phyloP scores from a whole-genome alignment of 1,140 invertebrate species.

The Temnothorax longispinosus region DNA sequence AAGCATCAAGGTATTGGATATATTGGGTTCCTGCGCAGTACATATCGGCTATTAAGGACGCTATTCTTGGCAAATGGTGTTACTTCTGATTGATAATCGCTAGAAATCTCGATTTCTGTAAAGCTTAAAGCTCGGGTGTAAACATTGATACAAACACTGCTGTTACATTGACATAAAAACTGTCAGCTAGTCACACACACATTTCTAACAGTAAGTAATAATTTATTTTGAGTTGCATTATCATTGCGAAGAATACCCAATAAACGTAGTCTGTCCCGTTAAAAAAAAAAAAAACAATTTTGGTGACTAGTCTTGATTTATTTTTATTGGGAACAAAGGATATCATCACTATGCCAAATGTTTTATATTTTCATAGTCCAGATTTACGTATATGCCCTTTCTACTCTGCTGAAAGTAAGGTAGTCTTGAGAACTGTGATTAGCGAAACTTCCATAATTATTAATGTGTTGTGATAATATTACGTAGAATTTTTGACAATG shows the following conservation, averaged over 20 bases:
- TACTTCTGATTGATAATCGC: slow-evolving; percentile 88
- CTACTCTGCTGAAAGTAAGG: slow-evolving; percentile 30
- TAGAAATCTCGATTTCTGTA: slow-evolving; percentile 69
- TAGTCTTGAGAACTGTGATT: slow-evolving; percentile 62
- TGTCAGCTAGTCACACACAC: slow-evolving; percentile 82
- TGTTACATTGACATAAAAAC: slow-evolving; percentile 66
- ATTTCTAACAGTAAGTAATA: slow-evolving; percentile 82
- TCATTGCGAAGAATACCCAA: slow-evolving; percentile 67
- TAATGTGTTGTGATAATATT: slow-evolving; percentile 63
- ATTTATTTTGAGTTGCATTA: slow-evolving; percentile 77
- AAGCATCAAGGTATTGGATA: slow-evolving; percentile 96
- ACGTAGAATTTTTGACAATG: slow-evolving; percentile 18
- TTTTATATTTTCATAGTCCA: slow-evolving; percentile 51
- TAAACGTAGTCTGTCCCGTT: slow-evolving; percentile 65
- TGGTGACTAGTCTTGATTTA: slow-evolving; percentile 57
- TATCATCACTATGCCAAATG: slow-evolving; percentile 46
- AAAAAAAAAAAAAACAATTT: slow-evolving; percentile 55
- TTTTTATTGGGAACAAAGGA: slow-evolving; percentile 44
- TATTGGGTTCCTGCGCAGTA: slow-evolving; percentile 98
- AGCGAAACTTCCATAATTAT: slow-evolving; percentile 57
- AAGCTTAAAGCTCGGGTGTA: slow-evolving; percentile 73
- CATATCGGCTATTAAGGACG: slow-evolving; percentile 96
- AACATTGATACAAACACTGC: slow-evolving; percentile 80
- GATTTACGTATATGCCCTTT: slow-evolving; percentile 42
- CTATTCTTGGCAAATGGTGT: slow-evolving; percentile 95